Evolutionary conservation across 2,113 vertebrate genomes (phyloP).

Genomic region (Psittacus erithacus): DNA sequence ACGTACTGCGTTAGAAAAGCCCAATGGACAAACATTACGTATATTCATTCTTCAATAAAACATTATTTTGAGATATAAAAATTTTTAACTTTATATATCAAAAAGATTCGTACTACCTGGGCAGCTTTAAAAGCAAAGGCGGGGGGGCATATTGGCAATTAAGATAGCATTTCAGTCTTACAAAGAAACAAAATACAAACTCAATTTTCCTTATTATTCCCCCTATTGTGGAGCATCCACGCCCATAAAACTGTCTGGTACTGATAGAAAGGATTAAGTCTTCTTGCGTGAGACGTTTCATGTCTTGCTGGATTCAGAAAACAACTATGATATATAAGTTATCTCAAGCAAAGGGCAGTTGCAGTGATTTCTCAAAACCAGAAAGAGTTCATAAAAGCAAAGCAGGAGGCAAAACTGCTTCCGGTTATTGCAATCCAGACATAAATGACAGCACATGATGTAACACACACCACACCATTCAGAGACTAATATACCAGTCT

Average conservation of each 20-base stretch:
- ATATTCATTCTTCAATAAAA: not conserved
- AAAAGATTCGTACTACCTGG: not conserved
- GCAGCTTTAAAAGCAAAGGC: not conserved
- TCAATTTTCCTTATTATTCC: not conserved
- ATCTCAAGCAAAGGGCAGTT: not conserved
- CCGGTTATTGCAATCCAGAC: not conserved
- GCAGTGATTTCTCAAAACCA: not conserved
- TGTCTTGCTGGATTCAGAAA: not conserved
- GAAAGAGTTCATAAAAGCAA: not conserved
- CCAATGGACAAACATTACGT: not conserved
- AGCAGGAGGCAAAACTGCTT: constrained; percentile 26
- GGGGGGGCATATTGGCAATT: not conserved
- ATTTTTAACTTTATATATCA: not conserved
- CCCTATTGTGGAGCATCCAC: not conserved
- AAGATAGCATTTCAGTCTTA: not conserved
- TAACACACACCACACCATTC: not conserved
- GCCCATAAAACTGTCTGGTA: not conserved
- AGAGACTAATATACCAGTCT: not conserved
- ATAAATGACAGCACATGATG: not conserved
- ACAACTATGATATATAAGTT: not conserved
- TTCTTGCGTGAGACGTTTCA: not conserved
- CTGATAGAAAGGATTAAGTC: not conserved
- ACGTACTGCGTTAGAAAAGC: not conserved
- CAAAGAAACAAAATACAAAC: not conserved
- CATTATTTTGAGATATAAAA: not conserved